Base-by-base conservation (phyloP, 2,113 vertebrate species). In the Oostethus manadensis region DNA sequence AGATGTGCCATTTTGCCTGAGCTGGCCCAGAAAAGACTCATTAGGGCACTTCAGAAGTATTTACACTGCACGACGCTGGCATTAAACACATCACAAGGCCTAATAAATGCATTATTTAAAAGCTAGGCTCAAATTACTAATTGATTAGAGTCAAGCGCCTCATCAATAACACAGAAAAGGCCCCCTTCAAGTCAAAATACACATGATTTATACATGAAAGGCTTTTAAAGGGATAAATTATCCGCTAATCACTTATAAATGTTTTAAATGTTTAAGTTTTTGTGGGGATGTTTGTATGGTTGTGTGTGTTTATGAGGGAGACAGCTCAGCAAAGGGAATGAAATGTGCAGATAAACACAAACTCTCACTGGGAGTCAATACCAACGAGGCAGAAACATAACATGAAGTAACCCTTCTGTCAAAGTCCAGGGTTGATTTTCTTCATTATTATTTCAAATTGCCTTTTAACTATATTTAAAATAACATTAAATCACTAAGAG, bases 21-120 rank as follows among this genome's bases (percentile, higher is more conserved):
- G 80, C 75, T 73, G 76, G 81, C 70, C 85, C 79, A 84, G 88
- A 79, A 91, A 86, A 85, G 77, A 73, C 88, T 88, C 87, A 86
- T 91, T 90, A 89, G 84, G 80, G 68, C 83, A 86, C 77, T 88
- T 88, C 81, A 88, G 84, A 85, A 57, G 75, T 86, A 85, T 88
- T 87, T 85, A 80, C 81, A 61, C 84, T 75, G 84, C 69, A 53
- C 83, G 81, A 77, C 78, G 81, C 80, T 75, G 78, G 85, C 85
- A 89, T 91, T 89, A 90, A 88, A 87, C 84, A 87, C 88, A 89
- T 84, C 85, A 87, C 83, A 86, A 82, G 84, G 76, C 84, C 84
- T 89, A 87, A 90, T 89, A 88, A 88, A 90, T 89, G 81, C 78
- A 91, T 90, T 91, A 91, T 91, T 90, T 88, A 91, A 86, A 84